Conservation (phyloP, 2,797 vertebrate genomes). For the Mormyrus hasselquistii region DNA sequence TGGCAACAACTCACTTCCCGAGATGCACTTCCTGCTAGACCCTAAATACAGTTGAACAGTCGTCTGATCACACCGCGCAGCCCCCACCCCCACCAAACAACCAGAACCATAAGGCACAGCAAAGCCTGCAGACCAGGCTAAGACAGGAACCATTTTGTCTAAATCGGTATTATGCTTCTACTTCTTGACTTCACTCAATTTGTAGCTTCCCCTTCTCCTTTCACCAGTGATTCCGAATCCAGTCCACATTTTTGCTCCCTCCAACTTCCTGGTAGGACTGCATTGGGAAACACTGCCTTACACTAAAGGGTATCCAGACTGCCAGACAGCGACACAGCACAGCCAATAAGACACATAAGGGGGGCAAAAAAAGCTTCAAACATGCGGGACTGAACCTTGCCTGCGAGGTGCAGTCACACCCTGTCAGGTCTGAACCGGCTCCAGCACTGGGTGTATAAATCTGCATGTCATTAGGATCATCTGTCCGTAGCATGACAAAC, state of each 20-base stretch:
- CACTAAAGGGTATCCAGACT: not conserved
- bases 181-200: not conserved
- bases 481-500: slow-evolving; percentile 2
- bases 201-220: not conserved
- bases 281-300: not conserved
- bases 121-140: not conserved
- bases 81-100: not conserved
- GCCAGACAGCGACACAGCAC: not conserved
- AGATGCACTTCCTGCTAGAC: not conserved
- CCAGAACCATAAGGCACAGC: not conserved
- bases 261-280: not conserved
- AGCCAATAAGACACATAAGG: not conserved
- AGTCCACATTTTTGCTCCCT: not conserved
- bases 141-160: not conserved
- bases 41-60: not conserved
- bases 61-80: too few species aligned
- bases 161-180: not conserved
- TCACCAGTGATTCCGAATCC: not conserved
- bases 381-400: not conserved
- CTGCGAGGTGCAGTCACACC: not conserved
- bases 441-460: not conserved
- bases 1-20: not conserved
- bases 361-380: not conserved
- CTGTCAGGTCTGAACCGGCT: not conserved
- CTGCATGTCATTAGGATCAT: not conserved